These are phyloP conservation scores for Orchesellides sinensis DNA, from an alignment of 2,888 invertebrate species.

Conservation along the genomic window DNA sequence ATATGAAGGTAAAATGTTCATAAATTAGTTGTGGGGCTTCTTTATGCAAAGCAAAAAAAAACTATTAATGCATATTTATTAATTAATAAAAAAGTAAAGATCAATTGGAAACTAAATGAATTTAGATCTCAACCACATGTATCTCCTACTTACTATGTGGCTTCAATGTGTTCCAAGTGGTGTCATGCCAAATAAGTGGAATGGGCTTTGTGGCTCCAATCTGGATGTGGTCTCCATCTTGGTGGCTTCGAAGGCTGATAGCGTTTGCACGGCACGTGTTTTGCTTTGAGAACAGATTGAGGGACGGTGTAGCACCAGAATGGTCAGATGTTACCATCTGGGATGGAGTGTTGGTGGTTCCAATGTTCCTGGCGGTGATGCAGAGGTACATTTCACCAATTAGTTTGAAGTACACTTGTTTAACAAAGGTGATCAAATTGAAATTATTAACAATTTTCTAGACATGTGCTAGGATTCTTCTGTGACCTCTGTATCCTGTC, in stretches of 20 bases:
- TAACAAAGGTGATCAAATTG: too few species aligned
- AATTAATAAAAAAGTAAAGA: neutral
- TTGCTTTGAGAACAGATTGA: neutral
- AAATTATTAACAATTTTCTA: neutral
- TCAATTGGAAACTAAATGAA: neutral
- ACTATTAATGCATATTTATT: neutral
- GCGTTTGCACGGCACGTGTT: neutral
- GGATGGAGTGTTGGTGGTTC: neutral
- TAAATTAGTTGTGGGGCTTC: neutral
- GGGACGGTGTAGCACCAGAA: neutral
- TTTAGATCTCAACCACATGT: neutral
- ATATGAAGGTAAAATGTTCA: neutral
- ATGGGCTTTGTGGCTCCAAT: constrained; percentile 1
- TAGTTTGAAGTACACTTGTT: neutral
- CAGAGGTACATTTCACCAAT: neutral
- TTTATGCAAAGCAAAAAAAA: neutral
- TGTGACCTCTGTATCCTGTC: constrained; percentile 1
- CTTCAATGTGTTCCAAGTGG: neutral
- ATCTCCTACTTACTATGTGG: neutral
- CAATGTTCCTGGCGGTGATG: neutral
- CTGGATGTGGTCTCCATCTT: neutral
- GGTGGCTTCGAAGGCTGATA: constrained; percentile 17
- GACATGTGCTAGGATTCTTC: neutral
- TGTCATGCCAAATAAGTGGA: neutral
- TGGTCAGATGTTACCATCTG: neutral